Conservation (phyloP, 1,140 invertebrate species). For the Camponotus floridanus region DNA sequence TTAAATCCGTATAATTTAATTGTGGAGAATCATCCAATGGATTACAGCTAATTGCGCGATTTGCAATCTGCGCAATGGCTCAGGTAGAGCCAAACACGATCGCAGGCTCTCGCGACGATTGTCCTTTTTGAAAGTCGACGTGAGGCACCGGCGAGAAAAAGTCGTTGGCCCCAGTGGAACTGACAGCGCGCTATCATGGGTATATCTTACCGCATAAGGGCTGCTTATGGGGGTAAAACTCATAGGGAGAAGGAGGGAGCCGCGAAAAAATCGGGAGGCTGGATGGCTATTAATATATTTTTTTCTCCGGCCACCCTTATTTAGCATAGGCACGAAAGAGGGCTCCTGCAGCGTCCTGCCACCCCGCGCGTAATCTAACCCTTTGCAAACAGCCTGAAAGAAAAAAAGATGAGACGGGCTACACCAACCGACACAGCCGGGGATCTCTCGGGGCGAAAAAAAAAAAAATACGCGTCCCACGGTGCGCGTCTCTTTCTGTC, state of each 20-base stretch:
- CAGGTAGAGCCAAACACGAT: conserved; percentile 20
- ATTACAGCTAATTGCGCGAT: conserved; percentile 41
- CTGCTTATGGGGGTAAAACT: conserved; percentile 66
- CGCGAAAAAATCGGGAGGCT: conserved; percentile 81
- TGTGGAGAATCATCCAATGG: conserved; percentile 1
- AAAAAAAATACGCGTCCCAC: conserved; percentile 59
- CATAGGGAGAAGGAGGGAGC: conserved; percentile 45
- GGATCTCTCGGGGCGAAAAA: conserved; percentile 30
- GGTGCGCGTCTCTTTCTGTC: conserved; percentile 44
- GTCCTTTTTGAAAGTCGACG: conserved; percentile 60
- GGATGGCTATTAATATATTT: conserved; percentile 84
- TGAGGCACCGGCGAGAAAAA: conserved; percentile 53
- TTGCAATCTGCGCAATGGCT: conserved; percentile 3
- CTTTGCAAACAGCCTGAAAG: conserved; percentile 77
- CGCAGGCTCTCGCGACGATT: conserved; percentile 33
- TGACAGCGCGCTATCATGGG: conserved; percentile 77
- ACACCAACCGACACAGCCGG: conserved; percentile 57
- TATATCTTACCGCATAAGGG: conserved; percentile 82
- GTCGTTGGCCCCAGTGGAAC: conserved; percentile 64
- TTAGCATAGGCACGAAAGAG: conserved; percentile 82
- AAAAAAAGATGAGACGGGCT: conserved; percentile 65
- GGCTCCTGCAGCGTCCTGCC: conserved; percentile 55
- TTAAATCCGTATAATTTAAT: conserved; percentile 26
- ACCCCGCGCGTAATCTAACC: conserved; percentile 72
- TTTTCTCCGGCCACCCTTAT: conserved; percentile 82